Base-by-base conservation (phyloP, 2,888 invertebrate genomes). In the Trissoscelio sp. region DNA sequence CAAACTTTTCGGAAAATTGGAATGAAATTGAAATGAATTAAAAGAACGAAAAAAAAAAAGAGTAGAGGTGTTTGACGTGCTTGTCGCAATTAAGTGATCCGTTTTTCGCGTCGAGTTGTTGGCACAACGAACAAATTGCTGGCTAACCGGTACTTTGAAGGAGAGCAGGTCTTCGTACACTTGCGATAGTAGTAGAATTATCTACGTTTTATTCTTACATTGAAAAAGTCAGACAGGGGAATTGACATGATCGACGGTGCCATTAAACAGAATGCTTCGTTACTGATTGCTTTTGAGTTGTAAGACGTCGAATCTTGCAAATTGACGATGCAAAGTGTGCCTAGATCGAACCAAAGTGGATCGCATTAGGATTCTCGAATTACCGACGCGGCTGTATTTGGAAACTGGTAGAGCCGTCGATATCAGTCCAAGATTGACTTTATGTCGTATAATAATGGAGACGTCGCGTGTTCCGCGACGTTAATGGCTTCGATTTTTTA, bases 91-190 rank as follows among this genome's bases (percentile, higher is more conserved):
- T 66, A 48, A 58, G 34, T 37, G 48, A 48, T 58, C 66, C 48
- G 58, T 44, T 46, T 74, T 74, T 74, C 51, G 34, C 46, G 64
- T 53, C 55, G 44, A 74, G 57, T 37, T 66, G 74, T 74, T 66
- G 64, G 58, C 58, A 62, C 69, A 62, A 46, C 55, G 44, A 42
- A 58, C 70, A 64, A 78, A 78, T 78, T 72, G 57, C 44, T 57
- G 78, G 64, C 39, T 55, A 78, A 78, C 70, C 78, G 62, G 78
- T 72, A 78, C 70, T 72, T 48, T 57, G 58, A 58, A 58, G 58
- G 58, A 58, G 39, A 58, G 39, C 58, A 3, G 39, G 39, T 58
- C 14, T 1, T 5, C 39, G 67, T 24, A 48, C 53, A 46, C 18
- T 60, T 18, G 53, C 57, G 24, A 18, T 16, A 46, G 31, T 16